Evolutionary conservation across 2,113 vertebrate genomes (phyloP), one percentile per base, ranked within the genome.

Genomic region (Dicaeum eximium): DNA sequence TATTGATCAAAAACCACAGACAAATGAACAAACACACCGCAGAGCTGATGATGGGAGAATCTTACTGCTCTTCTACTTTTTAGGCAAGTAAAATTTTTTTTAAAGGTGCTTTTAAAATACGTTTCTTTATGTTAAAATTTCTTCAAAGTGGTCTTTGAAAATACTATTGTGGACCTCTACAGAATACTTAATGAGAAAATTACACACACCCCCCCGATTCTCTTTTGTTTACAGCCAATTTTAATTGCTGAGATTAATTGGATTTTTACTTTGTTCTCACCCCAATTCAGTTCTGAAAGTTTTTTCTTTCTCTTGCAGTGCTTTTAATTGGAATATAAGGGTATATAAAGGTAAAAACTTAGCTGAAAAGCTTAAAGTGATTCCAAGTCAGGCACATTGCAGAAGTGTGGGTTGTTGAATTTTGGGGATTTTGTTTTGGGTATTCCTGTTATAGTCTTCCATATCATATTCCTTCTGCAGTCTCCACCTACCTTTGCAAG

Each of bases 301-400:
- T 35, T 84, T 86, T 91, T 87, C 27, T 62, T 78, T 75, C 40
- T 77, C 57, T 88, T 84, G 27, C 16, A 51, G 1, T 3, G 2
- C 35, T 54, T 90, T 93, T 72, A 70, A n/a, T 53, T 93, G 51
- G 23, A 80, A 60, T 33, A 37, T 62, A 77, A n/a, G 25, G 15
- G 2, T 75, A 48, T 69, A 23, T 2, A 72, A 54, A 69, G 18
- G 15, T 69, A 44, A 24, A 87, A 37, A 56, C 42, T 61, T 57
- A 50, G 15, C 28, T 77, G n/a, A 45, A 28, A 86, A 89, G 67
- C n/a, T 97, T 93, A 72, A 97, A 96, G 96, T 97, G 88, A 97
- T 97, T 96, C 97, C 96, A 98, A 98, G 98, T 98, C 97, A 97
- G 98, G 95, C 98, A 98, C 28, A 27, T 73, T 72, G 70, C 78